phyloP scores from a whole-genome alignment of 1,140 invertebrate genomes.

The Drosophila kohkoa region DNA sequence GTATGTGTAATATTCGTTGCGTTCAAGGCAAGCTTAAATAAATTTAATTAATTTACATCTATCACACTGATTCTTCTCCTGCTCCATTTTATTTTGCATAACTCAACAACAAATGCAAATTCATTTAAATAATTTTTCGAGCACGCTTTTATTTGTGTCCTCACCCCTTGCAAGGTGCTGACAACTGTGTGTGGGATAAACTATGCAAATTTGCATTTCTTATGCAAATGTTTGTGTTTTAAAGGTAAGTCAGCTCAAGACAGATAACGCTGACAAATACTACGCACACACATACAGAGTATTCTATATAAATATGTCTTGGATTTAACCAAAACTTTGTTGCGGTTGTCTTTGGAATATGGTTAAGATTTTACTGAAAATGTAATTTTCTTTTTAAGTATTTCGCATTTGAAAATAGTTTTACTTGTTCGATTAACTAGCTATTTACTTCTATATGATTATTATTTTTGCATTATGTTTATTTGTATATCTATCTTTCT shows the following conservation, averaged over 20 bases:
- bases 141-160: conserved; percentile 11
- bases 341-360: background rate
- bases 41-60: conserved; percentile 71
- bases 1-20: conserved; percentile 43
- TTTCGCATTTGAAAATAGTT: background rate
- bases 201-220: conserved; percentile 66
- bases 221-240: conserved; percentile 59
- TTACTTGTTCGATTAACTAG: background rate
- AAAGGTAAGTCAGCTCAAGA: conserved; percentile 34
- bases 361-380: background rate
- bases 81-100: conserved; percentile 33
- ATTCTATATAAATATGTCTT: background rate
- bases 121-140: conserved; percentile 61
- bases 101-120: conserved; percentile 55
- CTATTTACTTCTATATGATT: background rate
- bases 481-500: too few species aligned
- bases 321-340: background rate
- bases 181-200: conserved; percentile 43
- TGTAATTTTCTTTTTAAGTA: background rate
- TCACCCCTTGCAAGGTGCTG: conserved; percentile 16
- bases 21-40: conserved; percentile 38
- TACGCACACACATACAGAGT: background rate
- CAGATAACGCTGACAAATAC: conserved; percentile 37
- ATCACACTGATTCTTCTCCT: background rate
- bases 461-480: too few species aligned